Evolutionary conservation across 2,113 vertebrate genomes (phyloP).

Genomic region (Willisornis vidua): DNA sequence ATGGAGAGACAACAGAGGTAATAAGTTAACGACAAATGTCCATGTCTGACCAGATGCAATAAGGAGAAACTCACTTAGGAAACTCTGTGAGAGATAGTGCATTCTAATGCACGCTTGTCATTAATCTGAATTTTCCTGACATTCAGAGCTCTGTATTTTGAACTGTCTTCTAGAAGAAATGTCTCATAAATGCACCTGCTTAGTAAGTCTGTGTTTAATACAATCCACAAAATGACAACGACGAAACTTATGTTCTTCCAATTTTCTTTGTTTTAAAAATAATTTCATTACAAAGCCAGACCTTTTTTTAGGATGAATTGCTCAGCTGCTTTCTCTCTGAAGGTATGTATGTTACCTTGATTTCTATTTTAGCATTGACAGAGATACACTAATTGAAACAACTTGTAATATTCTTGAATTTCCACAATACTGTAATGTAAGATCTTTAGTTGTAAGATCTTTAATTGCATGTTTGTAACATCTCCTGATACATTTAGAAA

Average conservation of each 20-base stretch:
- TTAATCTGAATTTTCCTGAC: background rate
- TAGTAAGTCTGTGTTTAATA: background rate
- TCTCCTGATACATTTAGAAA: background rate
- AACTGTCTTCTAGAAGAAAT: background rate
- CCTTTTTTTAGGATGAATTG: background rate
- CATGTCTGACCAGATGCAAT: background rate
- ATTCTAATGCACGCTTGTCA: background rate
- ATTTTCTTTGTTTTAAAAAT: background rate
- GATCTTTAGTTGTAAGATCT: background rate
- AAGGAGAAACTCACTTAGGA: background rate
- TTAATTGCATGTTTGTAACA: accelerated
- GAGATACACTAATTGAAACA: background rate
- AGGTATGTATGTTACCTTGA: background rate
- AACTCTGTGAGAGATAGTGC: background rate
- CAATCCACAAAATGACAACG: background rate
- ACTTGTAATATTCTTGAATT: background rate
- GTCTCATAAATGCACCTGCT: background rate
- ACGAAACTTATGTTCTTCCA: background rate
- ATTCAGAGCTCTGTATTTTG: background rate
- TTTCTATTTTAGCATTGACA: background rate
- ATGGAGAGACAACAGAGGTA: constrained; percentile 86
- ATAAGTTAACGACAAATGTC: background rate
- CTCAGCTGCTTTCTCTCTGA: background rate
- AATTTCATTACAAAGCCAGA: background rate
- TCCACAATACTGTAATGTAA: background rate